Evolutionary conservation across 2,797 vertebrate genomes (phyloP).

Genomic region (Otus scops): DNA sequence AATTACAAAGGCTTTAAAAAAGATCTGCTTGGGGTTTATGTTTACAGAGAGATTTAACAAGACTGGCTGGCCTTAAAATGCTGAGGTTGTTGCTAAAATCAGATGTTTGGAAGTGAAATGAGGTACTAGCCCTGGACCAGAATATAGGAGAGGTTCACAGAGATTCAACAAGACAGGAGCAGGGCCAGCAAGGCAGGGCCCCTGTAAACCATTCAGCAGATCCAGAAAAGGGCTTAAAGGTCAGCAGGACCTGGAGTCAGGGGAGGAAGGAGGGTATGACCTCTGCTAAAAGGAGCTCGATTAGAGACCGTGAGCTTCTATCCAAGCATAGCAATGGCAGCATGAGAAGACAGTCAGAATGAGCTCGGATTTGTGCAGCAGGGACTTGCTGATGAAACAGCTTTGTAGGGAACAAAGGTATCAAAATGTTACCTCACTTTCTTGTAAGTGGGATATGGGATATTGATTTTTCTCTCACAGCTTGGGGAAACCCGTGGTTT

Average conservation of each 20-base stretch:
- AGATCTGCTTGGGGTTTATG: slow-evolving; percentile 20
- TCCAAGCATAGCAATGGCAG: not conserved
- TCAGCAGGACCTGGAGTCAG: not conserved
- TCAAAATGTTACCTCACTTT: not conserved
- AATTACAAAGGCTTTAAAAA: slow-evolving; percentile 35
- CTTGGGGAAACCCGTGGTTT: not conserved
- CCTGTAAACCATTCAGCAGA: not conserved
- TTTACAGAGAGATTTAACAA: slow-evolving; percentile 37
- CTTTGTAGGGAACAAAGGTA: slow-evolving; percentile 12
- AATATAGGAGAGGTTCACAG: not conserved
- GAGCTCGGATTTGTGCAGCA: not conserved
- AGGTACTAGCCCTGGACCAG: not conserved
- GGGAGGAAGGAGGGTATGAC: not conserved
- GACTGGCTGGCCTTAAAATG: not conserved
- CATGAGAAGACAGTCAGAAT: not conserved
- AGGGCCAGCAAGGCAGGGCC: not conserved
- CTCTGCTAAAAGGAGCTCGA: not conserved
- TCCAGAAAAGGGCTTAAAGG: not conserved
- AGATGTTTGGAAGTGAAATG: not conserved
- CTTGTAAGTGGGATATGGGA: not conserved
- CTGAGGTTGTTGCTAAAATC: slow-evolving; percentile 6
- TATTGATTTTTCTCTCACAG: slow-evolving; percentile 9
- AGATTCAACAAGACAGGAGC: not conserved
- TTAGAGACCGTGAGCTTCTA: not conserved
- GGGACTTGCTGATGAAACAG: not conserved